Conservation (phyloP, 2,113 vertebrate genomes). For the Fulica atra region DNA sequence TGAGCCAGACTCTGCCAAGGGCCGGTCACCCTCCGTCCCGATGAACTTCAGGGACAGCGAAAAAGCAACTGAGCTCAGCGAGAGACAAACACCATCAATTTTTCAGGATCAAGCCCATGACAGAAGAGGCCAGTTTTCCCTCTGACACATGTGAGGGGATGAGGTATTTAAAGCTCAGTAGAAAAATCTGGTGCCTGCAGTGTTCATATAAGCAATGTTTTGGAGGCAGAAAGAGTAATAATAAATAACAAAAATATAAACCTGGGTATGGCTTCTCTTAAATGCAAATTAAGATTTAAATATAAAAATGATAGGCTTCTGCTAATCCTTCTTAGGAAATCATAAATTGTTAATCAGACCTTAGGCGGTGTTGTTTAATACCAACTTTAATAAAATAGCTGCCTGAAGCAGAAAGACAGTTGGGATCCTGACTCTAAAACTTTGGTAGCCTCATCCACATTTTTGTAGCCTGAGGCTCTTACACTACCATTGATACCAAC, state of each 20-base stretch:
- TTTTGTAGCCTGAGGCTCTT: conserved; percentile 53
- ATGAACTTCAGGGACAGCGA: neutral
- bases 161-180: neutral
- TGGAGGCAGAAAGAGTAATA: neutral
- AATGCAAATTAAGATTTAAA: conserved; percentile 78
- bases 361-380: conserved; percentile 77
- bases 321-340: conserved; percentile 75
- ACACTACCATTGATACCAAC: conserved; percentile 54
- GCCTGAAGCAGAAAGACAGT: conserved; percentile 73
- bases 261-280: conserved; percentile 37
- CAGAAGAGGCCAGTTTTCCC: neutral
- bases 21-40: neutral
- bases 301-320: conserved; percentile 76
- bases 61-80: neutral
- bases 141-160: neutral
- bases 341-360: conserved; percentile 80
- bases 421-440: conserved; percentile 71
- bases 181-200: neutral
- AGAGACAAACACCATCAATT: neutral
- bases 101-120: neutral
- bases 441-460: conserved; percentile 67
- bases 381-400: conserved; percentile 80
- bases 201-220: neutral
- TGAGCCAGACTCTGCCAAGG: neutral
- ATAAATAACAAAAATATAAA: conserved; percentile 42